Base-by-base conservation (phyloP, 2,797 vertebrate species). In the Mus caroli region DNA sequence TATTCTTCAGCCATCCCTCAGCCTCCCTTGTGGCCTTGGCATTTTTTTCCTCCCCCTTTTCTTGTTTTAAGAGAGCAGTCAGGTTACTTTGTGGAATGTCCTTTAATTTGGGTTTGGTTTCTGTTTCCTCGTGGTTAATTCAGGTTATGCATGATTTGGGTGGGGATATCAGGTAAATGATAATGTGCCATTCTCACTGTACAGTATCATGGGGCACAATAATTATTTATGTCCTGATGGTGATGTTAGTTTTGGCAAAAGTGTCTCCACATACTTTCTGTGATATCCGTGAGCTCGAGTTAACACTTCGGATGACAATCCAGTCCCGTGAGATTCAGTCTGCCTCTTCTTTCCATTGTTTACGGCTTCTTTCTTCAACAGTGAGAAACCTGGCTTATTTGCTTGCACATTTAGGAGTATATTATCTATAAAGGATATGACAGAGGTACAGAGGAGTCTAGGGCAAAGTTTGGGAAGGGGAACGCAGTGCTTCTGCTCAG, bases 1-100 rank as follows among this genome's bases (percentile, higher is more conserved):
- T 13, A 17, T 43, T 58, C 28, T 12, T 78, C 67, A 20, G 19
- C 28, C 83, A 50, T 31, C 71, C 28, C 15, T 78, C 67, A 20
- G 19, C 28, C 83, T 60, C n/a, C 71, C 71, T 46, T 85, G 88
- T 3, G 37, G 60, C 28, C 67, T 79, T 75, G 69, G 37, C 56
- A 5, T 52, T 52, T 79, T 82, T 54, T 79, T 34, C n/a, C 34
- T 52, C 13, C 13, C 52, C 52, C 2, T 54, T 54, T 54, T 28
- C 13, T 3, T 26, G 58, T 58, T 62, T 43, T 19, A 40, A 84
- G 26, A 37, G 26, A 77, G 7, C 5, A 78, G 79, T 58, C 80
- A 90, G 5, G 60, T 85, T 94, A 67, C 71, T 77, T 77, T 90
- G 80, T 77, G 37, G 6, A 58, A 69, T 78, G 71, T 31, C 93